Base-by-base conservation (phyloP, 2,113 vertebrate species). In the Corvus moneduloides region DNA sequence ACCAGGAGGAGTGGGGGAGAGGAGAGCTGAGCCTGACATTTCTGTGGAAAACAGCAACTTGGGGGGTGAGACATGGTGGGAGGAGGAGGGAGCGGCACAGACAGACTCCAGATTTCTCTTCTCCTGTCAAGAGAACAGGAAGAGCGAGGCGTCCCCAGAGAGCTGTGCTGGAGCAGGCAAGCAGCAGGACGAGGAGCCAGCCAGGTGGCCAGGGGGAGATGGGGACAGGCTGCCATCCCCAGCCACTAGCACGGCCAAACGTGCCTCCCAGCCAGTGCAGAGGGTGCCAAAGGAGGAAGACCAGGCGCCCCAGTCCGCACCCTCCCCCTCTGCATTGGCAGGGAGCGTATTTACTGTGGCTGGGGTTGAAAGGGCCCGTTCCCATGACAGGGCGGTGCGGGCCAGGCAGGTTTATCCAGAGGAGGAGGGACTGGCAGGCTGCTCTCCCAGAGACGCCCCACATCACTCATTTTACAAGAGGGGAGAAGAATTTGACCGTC, bases 401-500 rank as follows among this genome's bases (percentile, higher is more conserved):
- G 90, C 92, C 84, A 94, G 95, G 96, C 97, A 96, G 96, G 97
- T 97, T 97, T 97, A 97, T 96, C 96, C 94, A 84, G 95, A 94
- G 87, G 90, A 93, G 91, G 95, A 97, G 94, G 95, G 95, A 94
- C 83, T 93, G 90, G 91, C 88, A 96, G 90, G 94, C 94, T 94
- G 93, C 72, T 96, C 94, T 96, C 93, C 86, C 91, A 91, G 96
- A 94, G 95, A 96, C 90, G 95, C 94, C 94, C 96, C 95, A 94
- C 95, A 97, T 95, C 92, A 92, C 95, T 97, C 96, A 95, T 94
- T 96, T 97, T 97, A 94, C 96, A 96, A 96, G 95, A 96, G 94
- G 94, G 93, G 95, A 96, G 94, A 96, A 97, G 96, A 96, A 97
- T 97, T 96, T 97, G 96, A 97, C 96, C 96, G 96, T 97, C 97